Percentiles rank a stretch among this genome's conserved stretches.
Evolutionary conservation across 2,113 vertebrate species (phyloP).

Genomic region (Gymnobelideus leadbeateri): DNA sequence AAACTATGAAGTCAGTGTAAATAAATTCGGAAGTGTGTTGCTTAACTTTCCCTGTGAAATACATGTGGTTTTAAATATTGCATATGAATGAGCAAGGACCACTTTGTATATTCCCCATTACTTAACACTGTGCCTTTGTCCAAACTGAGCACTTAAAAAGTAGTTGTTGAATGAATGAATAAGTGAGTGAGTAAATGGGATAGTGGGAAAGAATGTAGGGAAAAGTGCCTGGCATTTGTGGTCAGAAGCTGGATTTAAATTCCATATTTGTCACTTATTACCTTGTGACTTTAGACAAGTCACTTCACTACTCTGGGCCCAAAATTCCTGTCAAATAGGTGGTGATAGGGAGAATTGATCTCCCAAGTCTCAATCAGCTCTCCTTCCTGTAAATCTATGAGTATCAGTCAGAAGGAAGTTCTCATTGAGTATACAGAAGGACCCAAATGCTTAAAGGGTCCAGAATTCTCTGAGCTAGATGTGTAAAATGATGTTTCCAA

Average conservation of each 20-base stretch:
- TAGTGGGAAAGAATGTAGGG: not conserved
- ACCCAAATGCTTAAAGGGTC: not conserved
- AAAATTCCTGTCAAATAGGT: not conserved
- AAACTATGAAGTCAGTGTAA: slow-evolving; percentile 8
- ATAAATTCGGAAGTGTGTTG: not conserved
- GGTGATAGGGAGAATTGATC: not conserved
- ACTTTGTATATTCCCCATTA: not conserved
- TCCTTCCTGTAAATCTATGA: not conserved
- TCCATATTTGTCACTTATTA: not conserved
- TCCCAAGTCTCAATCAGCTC: not conserved
- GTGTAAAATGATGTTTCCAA: not conserved
- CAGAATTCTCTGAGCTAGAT: not conserved
- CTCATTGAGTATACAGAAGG: not conserved
- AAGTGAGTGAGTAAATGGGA: not conserved
- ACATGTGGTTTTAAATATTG: not conserved
- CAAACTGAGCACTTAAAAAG: not conserved
- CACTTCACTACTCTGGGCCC: not conserved
- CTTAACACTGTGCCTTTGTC: not conserved
- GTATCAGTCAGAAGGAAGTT: not conserved
- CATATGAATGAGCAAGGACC: not conserved
- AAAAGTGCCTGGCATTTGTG: not conserved
- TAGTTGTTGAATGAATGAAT: not conserved
- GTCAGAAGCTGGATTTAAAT: not conserved
- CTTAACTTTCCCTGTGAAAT: not conserved
- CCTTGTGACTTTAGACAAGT: not conserved